phyloP scores from a whole-genome alignment of 2,888 invertebrate genomes.

The Osmoderma eremita region DNA sequence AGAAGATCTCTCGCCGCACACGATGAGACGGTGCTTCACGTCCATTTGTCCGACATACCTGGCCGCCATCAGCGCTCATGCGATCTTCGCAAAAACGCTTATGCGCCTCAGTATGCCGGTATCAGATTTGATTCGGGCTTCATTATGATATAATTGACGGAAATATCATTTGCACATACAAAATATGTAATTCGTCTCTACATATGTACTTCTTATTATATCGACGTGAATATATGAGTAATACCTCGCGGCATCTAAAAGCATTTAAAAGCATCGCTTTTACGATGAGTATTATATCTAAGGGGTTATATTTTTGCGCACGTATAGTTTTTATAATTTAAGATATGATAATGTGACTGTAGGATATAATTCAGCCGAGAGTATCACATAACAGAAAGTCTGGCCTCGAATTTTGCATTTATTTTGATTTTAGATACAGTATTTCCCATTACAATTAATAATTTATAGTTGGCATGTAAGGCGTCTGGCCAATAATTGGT shows the following conservation, averaged over 20 bases:
- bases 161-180: slow-evolving; percentile 46
- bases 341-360: too few relatives aligned
- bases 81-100: slow-evolving; percentile 51
- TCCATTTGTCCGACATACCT: slow-evolving; percentile 50
- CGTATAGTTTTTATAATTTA: too few relatives aligned
- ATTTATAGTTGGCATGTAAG: too few relatives aligned
- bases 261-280: too few relatives aligned
- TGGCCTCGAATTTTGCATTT: too few relatives aligned
- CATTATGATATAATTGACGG: slow-evolving; percentile 52
- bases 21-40: slow-evolving; percentile 56
- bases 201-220: background rate
- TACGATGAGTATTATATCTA: too few relatives aligned
- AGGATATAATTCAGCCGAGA: too few relatives aligned
- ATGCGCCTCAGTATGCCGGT: slow-evolving; percentile 51
- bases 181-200: slow-evolving; percentile 17
- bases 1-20: slow-evolving; percentile 53
- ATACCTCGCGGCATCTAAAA: background rate
- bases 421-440: too few relatives aligned
- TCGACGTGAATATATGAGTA: background rate
- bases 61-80: slow-evolving; percentile 52
- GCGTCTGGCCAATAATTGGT: too few relatives aligned
- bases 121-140: slow-evolving; percentile 53
- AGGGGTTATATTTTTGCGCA: too few relatives aligned
- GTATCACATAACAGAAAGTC: too few relatives aligned
- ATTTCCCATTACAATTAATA: too few relatives aligned